Percentiles rank a stretch among this genome's conserved stretches.
These are phyloP conservation scores for Autographa pulchrina DNA, from an alignment of 2,888 invertebrate genomes.

Conservation along the genomic window DNA sequence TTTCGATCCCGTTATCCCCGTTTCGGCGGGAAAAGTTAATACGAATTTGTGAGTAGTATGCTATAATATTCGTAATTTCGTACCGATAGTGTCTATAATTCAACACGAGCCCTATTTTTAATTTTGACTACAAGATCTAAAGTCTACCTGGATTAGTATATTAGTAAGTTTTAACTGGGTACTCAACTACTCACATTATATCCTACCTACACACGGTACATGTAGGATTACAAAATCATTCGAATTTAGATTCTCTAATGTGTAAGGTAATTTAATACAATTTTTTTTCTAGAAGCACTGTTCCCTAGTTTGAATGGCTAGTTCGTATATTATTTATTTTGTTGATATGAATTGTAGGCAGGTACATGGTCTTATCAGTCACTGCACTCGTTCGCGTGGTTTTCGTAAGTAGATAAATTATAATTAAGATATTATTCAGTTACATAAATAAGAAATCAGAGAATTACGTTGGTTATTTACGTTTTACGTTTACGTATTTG, in stretches of 20 bases:
- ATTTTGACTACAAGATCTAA: too few relatives aligned
- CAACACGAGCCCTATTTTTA: background rate
- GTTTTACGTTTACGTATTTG: too few relatives aligned
- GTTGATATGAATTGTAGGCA: slow-evolving; percentile 9
- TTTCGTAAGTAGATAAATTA: slow-evolving; percentile 35
- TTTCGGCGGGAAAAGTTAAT: slow-evolving; percentile 65
- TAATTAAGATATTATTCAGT: slow-evolving; percentile 5
- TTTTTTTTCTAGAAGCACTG: background rate
- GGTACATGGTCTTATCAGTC: slow-evolving; percentile 74
- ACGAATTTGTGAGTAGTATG: slow-evolving; percentile 3
- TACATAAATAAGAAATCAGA: slow-evolving; percentile 16
- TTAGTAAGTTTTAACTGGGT: too few relatives aligned
- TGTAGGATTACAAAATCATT: too few relatives aligned
- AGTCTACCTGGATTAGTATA: too few relatives aligned
- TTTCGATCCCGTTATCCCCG: slow-evolving; percentile 52
- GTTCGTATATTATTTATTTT: slow-evolving; percentile 24
- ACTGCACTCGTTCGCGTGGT: slow-evolving; percentile 72
- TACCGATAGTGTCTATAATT: background rate
- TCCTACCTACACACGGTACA: too few relatives aligned
- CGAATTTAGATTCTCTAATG: too few relatives aligned
- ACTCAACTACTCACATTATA: too few relatives aligned
- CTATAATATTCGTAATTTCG: slow-evolving; percentile 10
- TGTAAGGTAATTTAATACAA: too few relatives aligned
- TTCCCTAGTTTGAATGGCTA: slow-evolving; percentile 3
- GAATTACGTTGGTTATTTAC: background rate